Conservation (phyloP, 2,113 vertebrate genomes). For the Emydocephalus ijimae region DNA sequence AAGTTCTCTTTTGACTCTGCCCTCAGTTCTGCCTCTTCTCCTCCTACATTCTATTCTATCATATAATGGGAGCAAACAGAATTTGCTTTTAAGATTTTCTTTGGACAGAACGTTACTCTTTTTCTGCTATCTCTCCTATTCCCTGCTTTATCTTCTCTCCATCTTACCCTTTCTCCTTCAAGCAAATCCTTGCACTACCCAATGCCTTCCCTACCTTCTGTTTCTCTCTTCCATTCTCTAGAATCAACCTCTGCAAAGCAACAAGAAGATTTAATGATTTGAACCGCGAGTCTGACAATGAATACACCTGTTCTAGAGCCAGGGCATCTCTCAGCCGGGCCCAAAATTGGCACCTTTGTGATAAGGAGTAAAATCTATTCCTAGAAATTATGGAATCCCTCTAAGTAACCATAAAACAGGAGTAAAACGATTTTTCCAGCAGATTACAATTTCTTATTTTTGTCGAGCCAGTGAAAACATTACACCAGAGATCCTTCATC, state of each 20-base stretch:
- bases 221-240: background rate
- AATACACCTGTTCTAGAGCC: background rate
- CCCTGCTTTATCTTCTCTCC: background rate
- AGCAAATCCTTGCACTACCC: background rate
- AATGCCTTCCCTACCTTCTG: background rate
- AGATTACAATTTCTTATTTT: background rate
- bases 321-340: background rate
- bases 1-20: background rate
- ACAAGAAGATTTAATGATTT: background rate
- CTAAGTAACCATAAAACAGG: background rate
- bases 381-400: background rate
- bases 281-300: background rate
- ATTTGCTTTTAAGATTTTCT: background rate
- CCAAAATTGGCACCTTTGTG: background rate
- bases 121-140: background rate
- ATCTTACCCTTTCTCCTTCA: background rate
- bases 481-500: background rate
- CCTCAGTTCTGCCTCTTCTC: background rate
- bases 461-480: background rate
- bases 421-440: background rate
- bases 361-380: background rate
- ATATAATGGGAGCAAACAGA: background rate
- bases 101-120: background rate
- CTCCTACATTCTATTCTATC: background rate
- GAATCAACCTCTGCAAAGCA: background rate